Base-by-base conservation (phyloP, 2,113 vertebrate genomes). In the Alligator mississippiensis region DNA sequence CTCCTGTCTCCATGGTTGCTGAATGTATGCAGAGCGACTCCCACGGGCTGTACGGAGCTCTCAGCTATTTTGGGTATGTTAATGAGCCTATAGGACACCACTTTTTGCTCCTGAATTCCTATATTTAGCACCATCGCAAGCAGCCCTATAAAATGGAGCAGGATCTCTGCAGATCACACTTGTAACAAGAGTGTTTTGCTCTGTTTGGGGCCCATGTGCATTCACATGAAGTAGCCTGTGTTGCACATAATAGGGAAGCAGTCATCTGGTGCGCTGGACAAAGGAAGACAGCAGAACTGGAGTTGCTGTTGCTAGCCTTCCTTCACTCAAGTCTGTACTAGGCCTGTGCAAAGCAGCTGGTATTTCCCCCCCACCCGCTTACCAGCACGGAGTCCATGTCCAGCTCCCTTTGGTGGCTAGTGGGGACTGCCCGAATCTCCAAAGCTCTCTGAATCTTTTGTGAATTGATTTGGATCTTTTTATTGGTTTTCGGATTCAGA, bases 281-380 rank as follows among this genome's bases (percentile, higher is more conserved):
- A 79, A 94, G 62, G 54, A 9, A 4, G 5, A 28, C 80, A 83
- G 63, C 47, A 70, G 34, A 81, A 77, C 79, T 1, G 1, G 68
- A 5, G 11, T 64, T 6, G 60, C 21, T 25, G 21, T 83, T 76
- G 17, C 75, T 19, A 78, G 14, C 28, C 13, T 38, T 87, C 19
- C 55, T 60, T 16, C 75, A 3, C 3, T 11, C 30, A 28, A 3
- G 0, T 0, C 25, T 22, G 72, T 92, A 6, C 21, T 22, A 75
- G 1, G 0, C 0, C 24, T 82, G 54, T 74, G 58, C 62, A 81
- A 18, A 55, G 0, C 55, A 30, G 2, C 25, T 47, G 34, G 34
- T 34, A 34, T 34, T 34, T 76, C 6, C 28, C 1, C 2, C 7
- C 11, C 3, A 2, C 7, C 76, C 27, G 3, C 2, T 18, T 34